Conservation (phyloP, 1,140 invertebrate species). For the Temnothorax longispinosus region DNA sequence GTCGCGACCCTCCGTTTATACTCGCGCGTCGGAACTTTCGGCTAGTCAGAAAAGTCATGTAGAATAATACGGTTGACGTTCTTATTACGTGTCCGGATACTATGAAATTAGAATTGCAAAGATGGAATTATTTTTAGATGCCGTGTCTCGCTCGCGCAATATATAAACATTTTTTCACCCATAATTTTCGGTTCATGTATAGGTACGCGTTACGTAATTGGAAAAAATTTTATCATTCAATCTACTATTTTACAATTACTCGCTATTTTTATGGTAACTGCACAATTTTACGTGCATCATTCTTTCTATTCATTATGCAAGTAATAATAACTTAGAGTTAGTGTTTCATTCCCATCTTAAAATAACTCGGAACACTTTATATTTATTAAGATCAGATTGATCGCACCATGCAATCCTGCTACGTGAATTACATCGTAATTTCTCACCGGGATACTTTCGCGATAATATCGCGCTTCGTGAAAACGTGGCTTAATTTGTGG, state of each 20-base stretch:
- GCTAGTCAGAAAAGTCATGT: slow-evolving; percentile 33
- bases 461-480: slow-evolving; percentile 29
- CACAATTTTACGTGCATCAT: not conserved
- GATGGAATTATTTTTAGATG: not conserved
- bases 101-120: slow-evolving; percentile 1
- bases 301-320: not conserved
- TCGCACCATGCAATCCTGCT: not conserved
- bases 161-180: not conserved
- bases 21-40: slow-evolving; percentile 30
- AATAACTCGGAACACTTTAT: not conserved
- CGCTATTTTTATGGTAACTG: not conserved
- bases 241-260: not conserved
- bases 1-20: slow-evolving; percentile 28
- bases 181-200: not conserved
- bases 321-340: not conserved
- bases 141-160: not conserved
- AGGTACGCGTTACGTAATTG: not conserved
- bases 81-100: not conserved
- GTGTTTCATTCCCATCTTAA: not conserved
- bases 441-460: slow-evolving; percentile 20
- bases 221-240: not conserved
- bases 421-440: slow-evolving; percentile 25
- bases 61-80: slow-evolving; percentile 14
- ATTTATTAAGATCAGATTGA: slow-evolving; percentile 2
- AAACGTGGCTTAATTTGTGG: slow-evolving; percentile 31